Evolutionary conservation across 2,888 invertebrate species (phyloP).

Genomic region (Sacculina carcini): DNA sequence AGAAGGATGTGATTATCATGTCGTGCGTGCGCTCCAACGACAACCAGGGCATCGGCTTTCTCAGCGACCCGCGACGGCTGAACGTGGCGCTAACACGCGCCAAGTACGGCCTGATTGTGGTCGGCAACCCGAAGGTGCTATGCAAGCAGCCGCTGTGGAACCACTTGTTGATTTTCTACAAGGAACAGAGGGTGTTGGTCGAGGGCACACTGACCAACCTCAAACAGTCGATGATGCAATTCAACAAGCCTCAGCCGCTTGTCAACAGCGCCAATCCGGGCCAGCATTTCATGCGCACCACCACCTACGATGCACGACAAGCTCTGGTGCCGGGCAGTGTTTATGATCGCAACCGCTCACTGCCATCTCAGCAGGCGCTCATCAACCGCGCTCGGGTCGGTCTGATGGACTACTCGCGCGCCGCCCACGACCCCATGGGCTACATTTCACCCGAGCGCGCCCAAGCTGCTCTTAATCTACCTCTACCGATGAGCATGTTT

Average conservation of each 20-base stretch:
- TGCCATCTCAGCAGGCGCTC: no score
- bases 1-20: constrained; percentile 97
- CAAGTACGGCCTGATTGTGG: constrained; percentile 74
- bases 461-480: constrained; percentile 36
- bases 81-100: constrained; percentile 95
- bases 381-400: not conserved
- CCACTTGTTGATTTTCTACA: constrained; percentile 84
- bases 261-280: constrained; percentile 83
- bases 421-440: constrained; percentile 60
- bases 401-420: constrained; percentile 31
- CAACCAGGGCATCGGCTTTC: constrained; percentile 92
- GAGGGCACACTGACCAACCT: constrained; percentile 93
- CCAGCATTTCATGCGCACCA: constrained; percentile 77
- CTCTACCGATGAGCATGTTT: constrained; percentile 81
- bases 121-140: constrained; percentile 94
- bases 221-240: constrained; percentile 84
- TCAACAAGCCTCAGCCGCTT: constrained; percentile 87
- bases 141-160: constrained; percentile 98
- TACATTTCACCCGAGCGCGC: constrained; percentile 58
- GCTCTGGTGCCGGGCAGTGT: constrained; percentile 79
- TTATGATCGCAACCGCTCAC: constrained; percentile 53
- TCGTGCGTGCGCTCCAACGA: constrained; percentile 97
- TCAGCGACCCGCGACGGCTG: constrained; percentile 86
- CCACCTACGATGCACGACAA: constrained; percentile 88
- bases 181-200: constrained; percentile 84